Conservation (phyloP, 2,797 vertebrate genomes). For the Erithacus rubecula region DNA sequence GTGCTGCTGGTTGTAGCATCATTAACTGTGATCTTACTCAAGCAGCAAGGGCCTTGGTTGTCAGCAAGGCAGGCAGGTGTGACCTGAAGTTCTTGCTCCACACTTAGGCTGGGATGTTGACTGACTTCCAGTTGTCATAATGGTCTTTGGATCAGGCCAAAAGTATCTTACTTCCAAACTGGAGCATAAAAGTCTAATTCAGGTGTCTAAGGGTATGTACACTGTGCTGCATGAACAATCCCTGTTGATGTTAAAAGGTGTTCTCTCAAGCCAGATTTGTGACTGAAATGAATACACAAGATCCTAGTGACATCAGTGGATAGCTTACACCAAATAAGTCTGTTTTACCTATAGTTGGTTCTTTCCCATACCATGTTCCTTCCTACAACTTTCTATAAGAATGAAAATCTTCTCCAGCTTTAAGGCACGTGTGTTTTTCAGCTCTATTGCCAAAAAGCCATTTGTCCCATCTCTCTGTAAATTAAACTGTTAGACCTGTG, state of each 20-base stretch:
- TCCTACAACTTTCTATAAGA: neutral
- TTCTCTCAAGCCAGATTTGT: neutral
- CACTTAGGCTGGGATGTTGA: neutral
- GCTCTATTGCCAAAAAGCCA: neutral
- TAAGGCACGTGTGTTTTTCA: neutral
- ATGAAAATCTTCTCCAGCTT: neutral
- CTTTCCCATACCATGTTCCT: neutral
- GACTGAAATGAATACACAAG: neutral
- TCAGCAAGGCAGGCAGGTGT: neutral
- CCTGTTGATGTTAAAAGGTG: neutral
- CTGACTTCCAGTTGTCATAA: neutral
- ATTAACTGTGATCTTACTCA: neutral
- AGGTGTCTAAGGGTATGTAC: neutral
- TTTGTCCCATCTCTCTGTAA: neutral
- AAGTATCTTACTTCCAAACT: neutral
- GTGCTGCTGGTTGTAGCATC: neutral
- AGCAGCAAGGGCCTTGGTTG: rapidly evolving
- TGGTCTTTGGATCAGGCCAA: neutral
- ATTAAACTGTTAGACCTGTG: neutral
- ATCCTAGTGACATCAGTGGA: neutral
- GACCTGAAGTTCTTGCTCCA: neutral
- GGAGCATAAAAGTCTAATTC: neutral
- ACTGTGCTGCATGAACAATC: neutral
- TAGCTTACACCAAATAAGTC: neutral
- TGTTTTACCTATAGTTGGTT: neutral